Percentiles rank a stretch among this genome's conserved stretches.
Conservation (phyloP, 2,113 vertebrate species). For the Coptodon bakossiorum region DNA sequence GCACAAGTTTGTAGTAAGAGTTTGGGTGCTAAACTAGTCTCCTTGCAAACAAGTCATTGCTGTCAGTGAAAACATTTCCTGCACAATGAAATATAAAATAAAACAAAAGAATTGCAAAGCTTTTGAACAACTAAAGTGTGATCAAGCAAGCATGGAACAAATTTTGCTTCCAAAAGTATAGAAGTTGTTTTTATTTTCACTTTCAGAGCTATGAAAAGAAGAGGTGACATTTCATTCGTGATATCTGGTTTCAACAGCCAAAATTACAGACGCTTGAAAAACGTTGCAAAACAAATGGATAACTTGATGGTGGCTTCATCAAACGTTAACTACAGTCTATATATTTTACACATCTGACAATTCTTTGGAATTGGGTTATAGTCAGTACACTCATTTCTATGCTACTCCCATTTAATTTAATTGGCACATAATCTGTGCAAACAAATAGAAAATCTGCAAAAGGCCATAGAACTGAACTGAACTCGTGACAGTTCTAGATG, state of each 20-base stretch:
- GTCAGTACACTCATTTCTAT: background rate
- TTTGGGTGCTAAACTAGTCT: background rate
- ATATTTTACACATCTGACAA: background rate
- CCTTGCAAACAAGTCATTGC: background rate
- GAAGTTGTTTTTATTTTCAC: background rate
- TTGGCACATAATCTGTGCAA: background rate
- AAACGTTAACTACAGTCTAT: background rate
- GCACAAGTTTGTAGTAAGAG: background rate
- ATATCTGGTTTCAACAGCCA: background rate
- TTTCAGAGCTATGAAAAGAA: background rate
- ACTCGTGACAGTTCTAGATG: background rate
- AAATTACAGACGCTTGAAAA: background rate
- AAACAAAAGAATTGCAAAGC: background rate
- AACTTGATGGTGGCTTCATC: background rate
- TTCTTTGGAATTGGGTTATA: background rate
- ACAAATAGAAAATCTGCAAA: background rate
- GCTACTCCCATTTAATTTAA: background rate
- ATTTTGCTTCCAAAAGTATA: background rate
- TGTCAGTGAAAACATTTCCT: background rate
- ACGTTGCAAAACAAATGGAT: background rate
- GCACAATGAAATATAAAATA: background rate
- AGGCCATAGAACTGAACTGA: background rate
- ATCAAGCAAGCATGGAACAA: background rate
- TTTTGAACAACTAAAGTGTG: background rate
- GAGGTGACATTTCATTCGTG: background rate